Base-by-base conservation (phyloP, 2,797 vertebrate species). In the Aeoliscus strigatus region DNA sequence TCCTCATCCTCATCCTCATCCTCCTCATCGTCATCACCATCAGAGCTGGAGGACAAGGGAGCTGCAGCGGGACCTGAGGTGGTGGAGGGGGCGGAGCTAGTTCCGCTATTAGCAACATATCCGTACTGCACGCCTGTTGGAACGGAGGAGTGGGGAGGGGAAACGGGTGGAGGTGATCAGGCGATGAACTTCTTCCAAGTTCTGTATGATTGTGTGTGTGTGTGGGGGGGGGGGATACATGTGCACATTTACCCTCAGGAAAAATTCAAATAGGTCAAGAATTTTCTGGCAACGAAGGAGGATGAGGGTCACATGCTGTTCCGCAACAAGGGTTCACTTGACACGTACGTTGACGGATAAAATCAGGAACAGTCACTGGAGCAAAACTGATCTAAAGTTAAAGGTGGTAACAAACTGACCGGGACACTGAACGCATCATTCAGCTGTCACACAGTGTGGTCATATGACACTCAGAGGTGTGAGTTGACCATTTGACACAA, bases 21-120 rank as follows among this genome's bases (percentile, higher is more conserved):
- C 4, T 82, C 95, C 64, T 96, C 79, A 1, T 77, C 75, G 2
- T 80, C 93, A 62, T 94, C 94, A 82, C 95, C 94, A 85, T 96
- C 96, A 86, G 96, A 95, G 91, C 93, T 88, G 90, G 93, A 97
- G 91, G 94, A 94, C 83, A 90, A 97, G 86, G 90, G 92, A 84
- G 90, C 90, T 11, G 91, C 89, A 32, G 81, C 51, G 10, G 73
- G 90, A 88, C 86, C 84, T 80, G 91, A 91, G 90, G 90, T 87
- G 89, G 90, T 71, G 87, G 91, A 84, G 82, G 90, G 86, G 84
- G 90, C 88, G 80, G 91, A 90, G 89, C 90, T 95, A 93, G 90
- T 88, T 82, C 91, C 90, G 56, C 93, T 97, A 94, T 94, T 95
- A 90, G 91, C 86, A 90, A 88, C 92, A 86, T 91, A 94, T 93